These are phyloP conservation scores for Dynastes hyllus DNA, from an alignment of 2,888 invertebrate species.

Conservation along the genomic window DNA sequence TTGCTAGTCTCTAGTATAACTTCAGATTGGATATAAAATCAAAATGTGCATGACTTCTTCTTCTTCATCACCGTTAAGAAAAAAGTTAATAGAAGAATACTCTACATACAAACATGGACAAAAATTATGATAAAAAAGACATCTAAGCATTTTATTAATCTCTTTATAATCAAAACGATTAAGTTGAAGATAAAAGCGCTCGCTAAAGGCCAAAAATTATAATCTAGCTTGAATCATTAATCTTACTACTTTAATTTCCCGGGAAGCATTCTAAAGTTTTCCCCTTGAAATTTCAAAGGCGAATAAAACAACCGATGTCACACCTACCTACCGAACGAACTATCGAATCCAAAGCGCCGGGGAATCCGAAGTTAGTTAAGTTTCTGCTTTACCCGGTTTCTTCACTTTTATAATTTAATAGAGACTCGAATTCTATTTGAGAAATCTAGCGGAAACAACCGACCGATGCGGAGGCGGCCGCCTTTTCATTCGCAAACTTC, in stretches of 20 bases:
- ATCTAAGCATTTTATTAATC: too few relatives aligned
- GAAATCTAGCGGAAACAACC: conserved; percentile 20
- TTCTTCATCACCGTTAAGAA: too few relatives aligned
- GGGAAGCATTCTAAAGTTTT: not conserved
- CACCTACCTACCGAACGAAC: not conserved
- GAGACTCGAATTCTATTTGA: conserved; percentile 35
- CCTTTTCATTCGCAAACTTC: not conserved
- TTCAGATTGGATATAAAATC: too few relatives aligned
- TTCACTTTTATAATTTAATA: conserved; percentile 38
- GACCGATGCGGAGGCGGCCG: not conserved
- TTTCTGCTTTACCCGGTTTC: not conserved
- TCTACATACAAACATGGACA: too few relatives aligned
- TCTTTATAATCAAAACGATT: too few relatives aligned
- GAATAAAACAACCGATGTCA: not conserved
- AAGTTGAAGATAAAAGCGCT: too few relatives aligned
- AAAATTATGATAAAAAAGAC: too few relatives aligned
- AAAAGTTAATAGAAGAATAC: too few relatives aligned
- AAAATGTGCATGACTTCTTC: too few relatives aligned
- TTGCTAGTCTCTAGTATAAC: too few relatives aligned
- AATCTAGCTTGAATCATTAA: too few relatives aligned
- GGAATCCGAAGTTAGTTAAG: not conserved
- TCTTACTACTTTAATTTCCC: not conserved
- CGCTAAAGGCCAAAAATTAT: too few relatives aligned
- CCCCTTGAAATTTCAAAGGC: not conserved
- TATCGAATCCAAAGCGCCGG: conserved; percentile 17